Base-by-base conservation (phyloP, 2,888 invertebrate species). In the Plebejus argus region DNA sequence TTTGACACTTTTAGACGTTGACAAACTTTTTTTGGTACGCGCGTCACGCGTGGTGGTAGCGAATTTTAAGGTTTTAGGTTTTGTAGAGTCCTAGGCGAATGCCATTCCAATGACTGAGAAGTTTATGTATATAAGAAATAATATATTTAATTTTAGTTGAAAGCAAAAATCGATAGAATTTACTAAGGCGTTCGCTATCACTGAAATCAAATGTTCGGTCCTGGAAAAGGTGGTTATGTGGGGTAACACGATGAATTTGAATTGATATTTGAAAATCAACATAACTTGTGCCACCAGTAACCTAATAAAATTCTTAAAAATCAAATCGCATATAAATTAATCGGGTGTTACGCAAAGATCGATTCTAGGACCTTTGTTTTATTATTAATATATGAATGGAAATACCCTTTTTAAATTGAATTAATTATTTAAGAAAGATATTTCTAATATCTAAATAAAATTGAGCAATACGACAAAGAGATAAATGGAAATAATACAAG, bases 101-200 rank as follows among this genome's bases (percentile, higher is more conserved):
- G 49, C 74, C 74, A 28, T 74, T 74, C 74, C 23, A 74, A 74
- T 53, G 74, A 74, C 74, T 74, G 74, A 74, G 39, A 74, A 74
- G 72, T 72, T 72, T 72, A 74, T 74, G 74, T 74, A 74, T 74
- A 74, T 74, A 74, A 74, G 49, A 39, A 72, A 74, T 53, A 74
- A 74, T 74, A 74, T 74, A 74, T 74, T 74, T 74, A 53, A 45
- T 74, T 74, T 74, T 49, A 74, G 49, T 49, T 66, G 18, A 66
- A 66, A 61, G 23, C 23, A 61, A 61, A 66, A 28, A 66, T 66
- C 66, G 66, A 66, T 66, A 28, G 66, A 28, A 33, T 66, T 66
- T 66, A 33, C 18, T 66, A 66, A 66, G 18, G 18, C 20, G 53
- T 74, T 74, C 74, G 53, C 74, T 74, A 74, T 74, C 74, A 53